A percentile compares a stretch with the other conserved stretches of the same genome.
These are phyloP conservation scores for Pteronura brasiliensis DNA, from an alignment of 2,113 vertebrate species.

Conservation along the genomic window DNA sequence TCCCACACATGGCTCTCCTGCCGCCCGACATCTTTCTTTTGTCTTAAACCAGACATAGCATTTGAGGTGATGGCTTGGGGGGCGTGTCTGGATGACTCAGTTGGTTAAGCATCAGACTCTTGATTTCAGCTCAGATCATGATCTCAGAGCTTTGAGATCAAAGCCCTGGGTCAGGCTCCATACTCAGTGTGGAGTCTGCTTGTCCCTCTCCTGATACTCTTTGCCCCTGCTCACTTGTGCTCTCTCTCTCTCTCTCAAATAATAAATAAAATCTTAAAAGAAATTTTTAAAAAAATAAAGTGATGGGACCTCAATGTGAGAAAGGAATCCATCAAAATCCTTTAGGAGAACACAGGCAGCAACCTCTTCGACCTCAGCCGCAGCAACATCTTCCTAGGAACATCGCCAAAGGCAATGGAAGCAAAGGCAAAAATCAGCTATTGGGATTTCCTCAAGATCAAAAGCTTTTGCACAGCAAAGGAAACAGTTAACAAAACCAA, in stretches of 20 bases:
- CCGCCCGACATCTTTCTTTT: background rate
- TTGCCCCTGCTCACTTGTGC: background rate
- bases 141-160: background rate
- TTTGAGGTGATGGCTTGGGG: background rate
- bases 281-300: background rate
- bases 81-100: background rate
- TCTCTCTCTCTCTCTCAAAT: background rate
- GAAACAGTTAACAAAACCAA: too few species aligned
- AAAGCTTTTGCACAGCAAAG: too few species aligned
- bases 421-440: too few species aligned
- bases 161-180: background rate
- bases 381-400: too few species aligned
- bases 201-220: background rate
- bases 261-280: background rate
- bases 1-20: background rate
- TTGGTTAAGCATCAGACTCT: background rate
- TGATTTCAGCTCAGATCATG: background rate
- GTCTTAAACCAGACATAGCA: background rate
- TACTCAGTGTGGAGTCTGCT: background rate
- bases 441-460: too few species aligned
- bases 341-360: too few species aligned
- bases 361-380: too few species aligned
- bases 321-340: too few species aligned
- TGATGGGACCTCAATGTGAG: too few species aligned
- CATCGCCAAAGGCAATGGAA: too few species aligned